Percentiles rank a stretch among this genome's conserved stretches.
Evolutionary conservation across 2,113 vertebrate species (phyloP).

Genomic region (Castor canadensis): DNA sequence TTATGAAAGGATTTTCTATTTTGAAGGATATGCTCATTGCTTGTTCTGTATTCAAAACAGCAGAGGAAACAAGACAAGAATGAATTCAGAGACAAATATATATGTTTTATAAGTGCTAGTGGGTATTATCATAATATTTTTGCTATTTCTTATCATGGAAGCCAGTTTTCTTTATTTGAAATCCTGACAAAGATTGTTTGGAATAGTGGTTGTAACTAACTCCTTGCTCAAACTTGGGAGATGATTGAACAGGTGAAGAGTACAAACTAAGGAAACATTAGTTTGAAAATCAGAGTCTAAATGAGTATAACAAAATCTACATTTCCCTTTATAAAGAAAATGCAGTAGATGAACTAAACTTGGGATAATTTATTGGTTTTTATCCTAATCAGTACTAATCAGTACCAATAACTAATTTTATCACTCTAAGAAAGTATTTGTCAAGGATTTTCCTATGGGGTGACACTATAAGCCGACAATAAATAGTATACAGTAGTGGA

Average conservation of each 20-base stretch:
- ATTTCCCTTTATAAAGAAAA: constrained; percentile 12
- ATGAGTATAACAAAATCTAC: neutral
- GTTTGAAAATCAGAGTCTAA: neutral
- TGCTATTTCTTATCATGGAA: neutral
- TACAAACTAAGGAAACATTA: neutral
- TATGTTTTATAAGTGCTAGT: neutral
- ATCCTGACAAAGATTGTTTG: neutral
- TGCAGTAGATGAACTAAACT: neutral
- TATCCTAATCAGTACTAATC: neutral
- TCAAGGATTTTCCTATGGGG: neutral
- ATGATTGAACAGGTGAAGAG: neutral
- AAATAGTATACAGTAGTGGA: neutral
- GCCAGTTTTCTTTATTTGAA: neutral
- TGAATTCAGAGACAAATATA: neutral
- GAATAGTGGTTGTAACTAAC: neutral
- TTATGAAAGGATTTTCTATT: constrained; percentile 12
- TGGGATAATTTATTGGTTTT: neutral
- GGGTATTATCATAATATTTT: neutral
- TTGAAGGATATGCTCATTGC: neutral
- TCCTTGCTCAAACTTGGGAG: neutral
- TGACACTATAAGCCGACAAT: neutral
- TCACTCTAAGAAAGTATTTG: neutral
- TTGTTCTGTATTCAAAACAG: neutral
- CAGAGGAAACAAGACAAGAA: neutral
- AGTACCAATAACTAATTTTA: neutral